Evolutionary conservation across 92 coral and sea anemone genomes (phyloP).

Genomic region (Scolanthus callimorphus): DNA sequence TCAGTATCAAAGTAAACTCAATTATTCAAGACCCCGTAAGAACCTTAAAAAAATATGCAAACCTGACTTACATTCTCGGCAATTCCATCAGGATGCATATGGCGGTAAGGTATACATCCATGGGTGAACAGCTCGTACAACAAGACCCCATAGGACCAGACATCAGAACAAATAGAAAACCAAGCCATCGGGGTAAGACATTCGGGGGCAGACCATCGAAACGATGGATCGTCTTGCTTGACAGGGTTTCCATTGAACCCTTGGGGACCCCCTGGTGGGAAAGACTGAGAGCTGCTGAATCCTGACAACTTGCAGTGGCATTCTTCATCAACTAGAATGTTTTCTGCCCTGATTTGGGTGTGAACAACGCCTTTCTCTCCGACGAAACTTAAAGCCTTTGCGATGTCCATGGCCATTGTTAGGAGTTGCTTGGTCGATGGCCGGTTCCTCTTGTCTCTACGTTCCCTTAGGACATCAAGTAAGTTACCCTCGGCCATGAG

Average conservation of each 20-base stretch:
- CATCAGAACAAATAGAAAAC: conserved; percentile 21
- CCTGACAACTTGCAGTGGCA: conserved; percentile 10
- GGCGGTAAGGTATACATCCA: conserved; percentile 15
- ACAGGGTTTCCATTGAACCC: conserved; percentile 8
- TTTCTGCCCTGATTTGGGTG: conserved; percentile 10
- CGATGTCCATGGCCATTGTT: conserved; percentile 3
- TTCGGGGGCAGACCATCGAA: conserved; percentile 19
- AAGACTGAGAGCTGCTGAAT: background rate
- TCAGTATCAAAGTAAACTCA: no score
- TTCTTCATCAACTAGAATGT: conserved; percentile 5
- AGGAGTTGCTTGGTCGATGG: conserved; percentile 7
- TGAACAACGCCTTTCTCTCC: conserved; percentile 17
- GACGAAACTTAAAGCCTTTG: background rate
- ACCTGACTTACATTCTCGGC: no score
- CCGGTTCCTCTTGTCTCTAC: conserved; percentile 1
- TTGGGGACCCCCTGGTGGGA: background rate
- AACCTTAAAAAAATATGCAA: no score
- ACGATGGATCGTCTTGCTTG: background rate
- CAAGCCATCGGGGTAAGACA: conserved; percentile 6
- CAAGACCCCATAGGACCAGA: conserved; percentile 26
- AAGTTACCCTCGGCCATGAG: conserved; percentile 11
- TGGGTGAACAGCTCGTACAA: conserved; percentile 21
- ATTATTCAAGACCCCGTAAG: no score
- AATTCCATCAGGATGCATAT: no score
- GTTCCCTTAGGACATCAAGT: conserved; percentile 4